Percentiles rank a stretch among this genome's conserved stretches.
Conservation (phyloP, 2,888 invertebrate genomes). For the Nesidiocoris tenuis region DNA sequence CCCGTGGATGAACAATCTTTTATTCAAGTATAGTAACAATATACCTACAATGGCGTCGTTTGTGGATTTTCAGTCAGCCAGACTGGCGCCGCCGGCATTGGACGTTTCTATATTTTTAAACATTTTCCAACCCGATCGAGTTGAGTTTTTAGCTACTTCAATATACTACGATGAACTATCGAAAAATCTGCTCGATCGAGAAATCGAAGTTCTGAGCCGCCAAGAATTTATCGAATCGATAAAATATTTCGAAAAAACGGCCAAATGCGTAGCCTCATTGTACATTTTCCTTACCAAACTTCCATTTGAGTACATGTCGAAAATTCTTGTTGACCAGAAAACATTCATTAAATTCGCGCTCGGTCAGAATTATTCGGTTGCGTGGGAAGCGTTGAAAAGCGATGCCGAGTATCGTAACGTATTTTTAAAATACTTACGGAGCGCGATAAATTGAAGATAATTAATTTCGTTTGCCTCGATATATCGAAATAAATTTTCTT, state of each 20-base stretch:
- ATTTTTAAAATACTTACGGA: constrained; percentile 12
- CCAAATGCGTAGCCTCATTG: constrained; percentile 26
- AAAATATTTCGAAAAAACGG: not conserved
- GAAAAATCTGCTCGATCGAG: not conserved
- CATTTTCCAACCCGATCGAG: not conserved
- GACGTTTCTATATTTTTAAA: constrained; percentile 37
- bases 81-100: constrained; percentile 43
- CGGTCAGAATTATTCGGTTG: constrained; percentile 29
- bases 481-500: too few species aligned
- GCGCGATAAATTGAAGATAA: constrained; percentile 19
- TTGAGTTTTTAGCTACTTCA: not conserved
- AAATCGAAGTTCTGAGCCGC: not conserved
- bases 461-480: too few species aligned
- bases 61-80: constrained; percentile 44
- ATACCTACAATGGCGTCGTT: constrained; percentile 38
- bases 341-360: constrained; percentile 37
- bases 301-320: constrained; percentile 5
- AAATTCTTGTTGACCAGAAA: constrained; percentile 25
- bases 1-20: constrained; percentile 47
- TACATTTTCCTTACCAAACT: constrained; percentile 42
- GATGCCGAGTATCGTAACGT: constrained; percentile 22
- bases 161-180: constrained; percentile 25
- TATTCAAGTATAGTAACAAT: constrained; percentile 40
- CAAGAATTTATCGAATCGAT: constrained; percentile 36
- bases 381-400: constrained; percentile 32